Conservation (phyloP, 2,888 invertebrate genomes). For the Drosophila mimetica region DNA sequence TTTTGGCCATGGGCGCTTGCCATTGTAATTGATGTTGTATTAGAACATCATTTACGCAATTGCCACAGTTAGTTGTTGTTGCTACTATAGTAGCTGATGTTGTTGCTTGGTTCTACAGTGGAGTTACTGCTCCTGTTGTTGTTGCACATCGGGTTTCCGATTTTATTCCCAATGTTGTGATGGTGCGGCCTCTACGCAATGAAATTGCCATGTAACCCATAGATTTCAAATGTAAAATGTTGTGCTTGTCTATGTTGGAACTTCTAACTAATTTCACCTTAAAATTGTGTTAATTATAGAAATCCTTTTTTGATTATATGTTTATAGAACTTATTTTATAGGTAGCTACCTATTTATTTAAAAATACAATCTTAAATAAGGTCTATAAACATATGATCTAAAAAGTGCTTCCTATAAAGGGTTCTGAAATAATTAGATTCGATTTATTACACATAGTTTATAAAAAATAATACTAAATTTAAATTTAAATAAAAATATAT, state of each 20-base stretch:
- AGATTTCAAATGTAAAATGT: neutral
- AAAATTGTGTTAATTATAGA: too few relatives aligned
- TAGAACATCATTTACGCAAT: slow-evolving; percentile 80
- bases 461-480: too few relatives aligned
- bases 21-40: slow-evolving; percentile 79
- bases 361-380: too few relatives aligned
- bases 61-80: slow-evolving; percentile 56
- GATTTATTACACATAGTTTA: too few relatives aligned
- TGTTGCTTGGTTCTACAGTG: neutral
- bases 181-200: neutral
- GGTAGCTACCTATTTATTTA: too few relatives aligned
- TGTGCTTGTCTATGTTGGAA: too few relatives aligned
- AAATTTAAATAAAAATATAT: too few relatives aligned
- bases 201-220: neutral
- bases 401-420: too few relatives aligned
- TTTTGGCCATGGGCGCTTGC: slow-evolving; percentile 73
- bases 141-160: neutral
- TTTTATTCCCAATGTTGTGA: neutral
- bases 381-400: too few relatives aligned
- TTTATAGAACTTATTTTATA: too few relatives aligned
- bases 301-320: too few relatives aligned
- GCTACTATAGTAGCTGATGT: slow-evolving; percentile 24
- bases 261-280: neutral
- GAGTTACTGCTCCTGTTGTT: neutral
- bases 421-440: too few relatives aligned